phyloP scores from a whole-genome alignment of 2,888 invertebrate species.

The Helicoverpa assulta region DNA sequence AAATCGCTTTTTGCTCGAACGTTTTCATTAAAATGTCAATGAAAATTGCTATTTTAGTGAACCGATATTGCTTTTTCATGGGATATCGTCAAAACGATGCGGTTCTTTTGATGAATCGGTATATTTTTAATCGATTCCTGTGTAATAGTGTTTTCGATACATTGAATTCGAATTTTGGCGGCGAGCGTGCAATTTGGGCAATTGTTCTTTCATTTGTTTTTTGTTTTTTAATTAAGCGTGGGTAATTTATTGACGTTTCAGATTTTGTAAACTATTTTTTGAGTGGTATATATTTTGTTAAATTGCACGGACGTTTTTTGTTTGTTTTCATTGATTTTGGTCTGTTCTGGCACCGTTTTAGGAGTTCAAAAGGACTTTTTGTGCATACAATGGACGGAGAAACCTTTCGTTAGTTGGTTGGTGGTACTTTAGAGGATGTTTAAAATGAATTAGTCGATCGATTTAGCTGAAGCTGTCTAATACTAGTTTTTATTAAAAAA shows the following conservation, averaged over 20 bases:
- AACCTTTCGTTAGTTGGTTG: too few relatives aligned
- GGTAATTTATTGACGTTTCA: too few relatives aligned
- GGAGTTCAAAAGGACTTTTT: too few relatives aligned
- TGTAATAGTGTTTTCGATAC: not conserved
- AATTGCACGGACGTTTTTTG: not conserved
- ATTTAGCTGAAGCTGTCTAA: too few relatives aligned
- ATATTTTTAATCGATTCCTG: conserved; percentile 15
- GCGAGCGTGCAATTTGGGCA: not conserved
- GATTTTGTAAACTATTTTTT: too few relatives aligned
- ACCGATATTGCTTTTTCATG: conserved; percentile 20
- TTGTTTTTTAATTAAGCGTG: not conserved
- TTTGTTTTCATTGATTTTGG: too few relatives aligned
- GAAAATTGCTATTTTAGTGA: conserved; percentile 28
- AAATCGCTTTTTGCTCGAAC: conserved; percentile 37
- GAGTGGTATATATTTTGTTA: too few relatives aligned
- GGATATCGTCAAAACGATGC: conserved; percentile 6
- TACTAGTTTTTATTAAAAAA: too few relatives aligned
- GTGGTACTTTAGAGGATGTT: too few relatives aligned
- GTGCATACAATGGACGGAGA: too few relatives aligned
- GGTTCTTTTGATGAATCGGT: conserved; percentile 37
- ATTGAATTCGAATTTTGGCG: not conserved
- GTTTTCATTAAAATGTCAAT: conserved; percentile 42
- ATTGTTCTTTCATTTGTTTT: not conserved
- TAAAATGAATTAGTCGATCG: too few relatives aligned
- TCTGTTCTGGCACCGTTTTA: too few relatives aligned